Evolutionary conservation across 2,888 invertebrate genomes (phyloP).

Genomic region (Heliconius cydno): DNA sequence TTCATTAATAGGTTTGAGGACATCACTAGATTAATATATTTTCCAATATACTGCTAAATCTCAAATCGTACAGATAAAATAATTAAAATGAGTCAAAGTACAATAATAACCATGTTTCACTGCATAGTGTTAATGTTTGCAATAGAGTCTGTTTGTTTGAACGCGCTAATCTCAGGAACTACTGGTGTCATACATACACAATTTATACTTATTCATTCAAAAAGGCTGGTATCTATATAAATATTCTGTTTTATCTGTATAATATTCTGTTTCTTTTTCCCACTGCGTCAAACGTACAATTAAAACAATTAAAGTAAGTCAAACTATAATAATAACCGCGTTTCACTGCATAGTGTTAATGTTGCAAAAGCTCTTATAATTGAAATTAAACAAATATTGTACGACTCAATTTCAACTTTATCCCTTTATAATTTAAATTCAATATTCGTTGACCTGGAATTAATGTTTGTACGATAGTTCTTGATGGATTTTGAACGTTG

Average conservation of each 20-base stretch:
- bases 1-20: constrained; percentile 16
- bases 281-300: constrained; percentile 1
- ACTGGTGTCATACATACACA: too few relatives aligned
- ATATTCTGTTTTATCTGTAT: too few relatives aligned
- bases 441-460: constrained; percentile 39
- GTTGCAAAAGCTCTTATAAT: constrained; percentile 31
- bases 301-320: constrained; percentile 18
- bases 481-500: constrained; percentile 12
- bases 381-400: constrained; percentile 39
- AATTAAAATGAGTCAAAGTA: neutral
- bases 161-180: too few relatives aligned
- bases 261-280: too few relatives aligned
- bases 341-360: constrained; percentile 30
- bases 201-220: too few relatives aligned
- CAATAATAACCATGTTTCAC: constrained; percentile 7
- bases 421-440: constrained; percentile 31
- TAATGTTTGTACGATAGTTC: neutral
- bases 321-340: constrained; percentile 20
- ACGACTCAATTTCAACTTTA: constrained; percentile 34
- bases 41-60: neutral
- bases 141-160: neutral
- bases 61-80: neutral
- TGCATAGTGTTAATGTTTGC: constrained; percentile 25
- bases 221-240: too few relatives aligned
- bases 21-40: neutral